Evolutionary conservation across 2,888 invertebrate species (phyloP).

Genomic region (Neoitamus cyanurus): DNA sequence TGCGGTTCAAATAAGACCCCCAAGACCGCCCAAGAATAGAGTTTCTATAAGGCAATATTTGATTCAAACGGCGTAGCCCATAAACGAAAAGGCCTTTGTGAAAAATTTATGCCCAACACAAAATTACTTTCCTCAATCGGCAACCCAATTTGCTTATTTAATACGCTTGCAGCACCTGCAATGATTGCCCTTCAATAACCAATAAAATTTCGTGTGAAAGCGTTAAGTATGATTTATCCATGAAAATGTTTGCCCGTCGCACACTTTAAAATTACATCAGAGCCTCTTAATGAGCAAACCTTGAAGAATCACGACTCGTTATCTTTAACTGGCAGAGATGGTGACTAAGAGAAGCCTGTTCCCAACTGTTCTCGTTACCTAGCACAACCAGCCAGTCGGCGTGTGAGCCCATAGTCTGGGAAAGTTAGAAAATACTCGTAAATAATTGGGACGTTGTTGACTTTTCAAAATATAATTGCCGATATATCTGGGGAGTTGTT

Average conservation of each 20-base stretch:
- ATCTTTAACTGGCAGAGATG: neutral
- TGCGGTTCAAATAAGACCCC: no score
- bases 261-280: neutral
- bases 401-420: neutral
- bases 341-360: neutral
- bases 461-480: neutral
- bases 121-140: neutral
- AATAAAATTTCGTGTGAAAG: neutral
- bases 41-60: no score
- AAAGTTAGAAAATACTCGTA: neutral
- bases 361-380: neutral
- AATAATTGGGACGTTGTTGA: neutral
- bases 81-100: no score
- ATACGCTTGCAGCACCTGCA: neutral
- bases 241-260: neutral
- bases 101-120: neutral
- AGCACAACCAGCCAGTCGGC: no score
- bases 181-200: neutral
- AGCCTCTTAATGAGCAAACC: neutral
- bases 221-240: neutral
- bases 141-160: neutral
- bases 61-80: no score
- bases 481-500: neutral
- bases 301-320: constrained; percentile 1
- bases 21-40: no score